Percentiles rank a stretch among this genome's conserved stretches.
phyloP scores from a whole-genome alignment of 2,113 vertebrate genomes.

The Nothoprocta pentlandii region DNA sequence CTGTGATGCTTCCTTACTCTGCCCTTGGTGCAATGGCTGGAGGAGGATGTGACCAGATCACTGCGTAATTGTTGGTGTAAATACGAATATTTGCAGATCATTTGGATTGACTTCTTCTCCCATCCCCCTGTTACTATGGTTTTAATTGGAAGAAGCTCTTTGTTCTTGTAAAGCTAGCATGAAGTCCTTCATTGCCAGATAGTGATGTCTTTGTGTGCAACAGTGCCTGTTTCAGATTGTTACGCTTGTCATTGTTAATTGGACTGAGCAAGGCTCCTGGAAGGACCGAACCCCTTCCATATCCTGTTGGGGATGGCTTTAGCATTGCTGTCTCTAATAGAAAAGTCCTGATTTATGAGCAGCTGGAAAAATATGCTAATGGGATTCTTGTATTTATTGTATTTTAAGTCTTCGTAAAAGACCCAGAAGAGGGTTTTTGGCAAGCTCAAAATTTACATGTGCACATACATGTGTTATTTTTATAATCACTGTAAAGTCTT shows the following conservation, averaged over 20 bases:
- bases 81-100: neutral
- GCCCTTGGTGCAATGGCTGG: neutral
- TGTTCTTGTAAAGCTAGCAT: slow-evolving; percentile 11
- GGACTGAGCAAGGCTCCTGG: neutral
- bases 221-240: slow-evolving; percentile 25
- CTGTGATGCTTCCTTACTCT: neutral
- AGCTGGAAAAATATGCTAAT: slow-evolving; percentile 20
- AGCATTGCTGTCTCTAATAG: neutral
- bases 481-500: neutral
- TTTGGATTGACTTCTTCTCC: neutral
- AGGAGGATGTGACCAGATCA: neutral
- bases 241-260: slow-evolving; percentile 23
- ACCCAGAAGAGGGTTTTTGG: neutral
- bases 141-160: slow-evolving; percentile 52
- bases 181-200: slow-evolving; percentile 1
- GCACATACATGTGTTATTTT: neutral
- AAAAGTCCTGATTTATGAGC: slow-evolving; percentile 1
- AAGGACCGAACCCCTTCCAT: neutral
- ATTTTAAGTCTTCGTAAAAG: neutral
- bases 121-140: neutral
- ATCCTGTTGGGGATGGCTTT: neutral
- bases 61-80: neutral
- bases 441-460: neutral
- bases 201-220: slow-evolving; percentile 43
- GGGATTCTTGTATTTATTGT: slow-evolving; percentile 33